phyloP scores from a whole-genome alignment of 2,888 invertebrate genomes.

The Drosophila meridiana region DNA sequence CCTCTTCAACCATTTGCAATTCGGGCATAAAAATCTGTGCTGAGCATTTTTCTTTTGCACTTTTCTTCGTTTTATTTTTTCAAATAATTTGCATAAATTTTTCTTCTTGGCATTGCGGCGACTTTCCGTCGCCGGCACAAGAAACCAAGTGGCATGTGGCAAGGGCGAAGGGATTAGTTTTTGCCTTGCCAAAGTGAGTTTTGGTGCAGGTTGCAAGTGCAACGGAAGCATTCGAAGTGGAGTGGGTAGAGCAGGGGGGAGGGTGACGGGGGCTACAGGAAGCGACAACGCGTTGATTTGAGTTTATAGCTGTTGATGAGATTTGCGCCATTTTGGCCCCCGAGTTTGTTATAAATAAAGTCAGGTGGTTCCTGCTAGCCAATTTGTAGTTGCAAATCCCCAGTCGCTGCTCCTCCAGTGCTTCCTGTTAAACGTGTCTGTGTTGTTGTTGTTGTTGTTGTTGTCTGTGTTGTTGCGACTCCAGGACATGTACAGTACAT shows the following conservation, averaged over 20 bases:
- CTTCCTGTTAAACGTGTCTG: slow-evolving; percentile 24
- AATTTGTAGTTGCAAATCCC: slow-evolving; percentile 45
- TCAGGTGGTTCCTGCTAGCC: slow-evolving; percentile 36
- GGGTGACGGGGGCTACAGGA: slow-evolving; percentile 35
- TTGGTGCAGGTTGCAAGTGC: slow-evolving; percentile 38
- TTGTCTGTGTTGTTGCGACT: not conserved
- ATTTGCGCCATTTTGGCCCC: slow-evolving; percentile 54
- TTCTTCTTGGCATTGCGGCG: slow-evolving; percentile 52
- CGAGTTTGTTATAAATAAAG: slow-evolving; percentile 53
- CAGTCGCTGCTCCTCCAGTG: slow-evolving; percentile 11
- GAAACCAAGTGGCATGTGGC: not conserved
- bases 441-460: slow-evolving; percentile 18
- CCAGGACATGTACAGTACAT: slow-evolving; percentile 22
- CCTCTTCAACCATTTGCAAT: not conserved
- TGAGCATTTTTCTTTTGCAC: slow-evolving; percentile 29
- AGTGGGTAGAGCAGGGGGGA: rapidly evolving
- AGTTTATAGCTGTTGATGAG: slow-evolving; percentile 65
- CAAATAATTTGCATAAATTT: slow-evolving; percentile 68
- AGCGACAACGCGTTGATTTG: slow-evolving; percentile 56
- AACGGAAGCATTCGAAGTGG: slow-evolving; percentile 19
- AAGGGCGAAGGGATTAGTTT: slow-evolving; percentile 28
- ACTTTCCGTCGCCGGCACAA: slow-evolving; percentile 48
- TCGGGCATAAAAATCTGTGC: slow-evolving; percentile 37
- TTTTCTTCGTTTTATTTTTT: slow-evolving; percentile 25
- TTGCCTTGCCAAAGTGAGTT: slow-evolving; percentile 1